Percentiles rank a stretch among this genome's conserved stretches.
These are phyloP conservation scores for Enteromius treurensis DNA, from an alignment of 2,797 vertebrate genomes.

Conservation along the genomic window DNA sequence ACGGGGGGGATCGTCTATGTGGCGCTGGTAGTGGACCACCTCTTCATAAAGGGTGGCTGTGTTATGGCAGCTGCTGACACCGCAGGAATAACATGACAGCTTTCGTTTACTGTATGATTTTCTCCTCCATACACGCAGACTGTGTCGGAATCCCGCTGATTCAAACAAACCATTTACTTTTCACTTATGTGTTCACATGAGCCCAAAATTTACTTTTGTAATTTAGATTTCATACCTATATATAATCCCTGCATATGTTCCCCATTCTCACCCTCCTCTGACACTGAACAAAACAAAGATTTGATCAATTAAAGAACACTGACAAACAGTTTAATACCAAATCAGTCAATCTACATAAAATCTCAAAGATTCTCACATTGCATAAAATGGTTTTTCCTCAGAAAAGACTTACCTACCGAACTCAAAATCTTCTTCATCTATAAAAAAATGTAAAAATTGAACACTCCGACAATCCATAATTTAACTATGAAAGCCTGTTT, in stretches of 20 bases:
- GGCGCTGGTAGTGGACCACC: constrained; percentile 84
- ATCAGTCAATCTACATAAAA: not conserved
- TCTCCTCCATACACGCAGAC: constrained; percentile 86
- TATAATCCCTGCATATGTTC: constrained; percentile 73
- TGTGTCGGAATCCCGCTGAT: constrained; percentile 89
- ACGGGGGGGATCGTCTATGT: constrained; percentile 78
- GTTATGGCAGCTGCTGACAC: constrained; percentile 68
- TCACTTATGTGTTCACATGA: constrained; percentile 63
- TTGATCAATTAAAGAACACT: not conserved
- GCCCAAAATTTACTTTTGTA: not conserved
- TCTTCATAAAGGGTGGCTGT: constrained; percentile 85
- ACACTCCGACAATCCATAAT: not conserved
- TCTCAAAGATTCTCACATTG: not conserved
- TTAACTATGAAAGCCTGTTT: not conserved
- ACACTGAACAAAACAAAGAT: constrained; percentile 12
- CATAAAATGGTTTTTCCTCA: not conserved
- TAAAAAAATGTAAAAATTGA: not conserved
- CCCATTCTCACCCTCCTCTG: constrained; percentile 83
- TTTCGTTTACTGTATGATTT: constrained; percentile 72
- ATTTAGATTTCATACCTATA: constrained; percentile 64
- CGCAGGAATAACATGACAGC: constrained; percentile 69
- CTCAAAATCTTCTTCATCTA: constrained; percentile 86
- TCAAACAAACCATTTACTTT: not conserved
- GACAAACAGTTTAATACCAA: not conserved
- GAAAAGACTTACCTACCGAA: constrained; percentile 82